A percentile compares a stretch with the other conserved stretches of the same genome.
Evolutionary conservation across 2,113 vertebrate genomes (phyloP).

Genomic region (Malurus alboscapulatus): DNA sequence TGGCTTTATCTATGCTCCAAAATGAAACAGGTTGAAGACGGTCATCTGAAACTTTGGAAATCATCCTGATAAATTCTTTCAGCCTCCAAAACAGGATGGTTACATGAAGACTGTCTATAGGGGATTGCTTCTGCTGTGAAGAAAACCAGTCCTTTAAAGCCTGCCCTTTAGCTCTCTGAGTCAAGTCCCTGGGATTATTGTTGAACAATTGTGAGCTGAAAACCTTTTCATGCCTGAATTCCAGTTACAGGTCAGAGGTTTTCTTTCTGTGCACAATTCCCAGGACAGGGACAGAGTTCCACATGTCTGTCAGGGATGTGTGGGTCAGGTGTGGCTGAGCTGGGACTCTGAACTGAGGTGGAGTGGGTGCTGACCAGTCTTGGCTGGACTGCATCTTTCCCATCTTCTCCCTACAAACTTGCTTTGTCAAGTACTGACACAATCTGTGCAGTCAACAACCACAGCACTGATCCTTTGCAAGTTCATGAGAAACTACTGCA

Average conservation of each 20-base stretch:
- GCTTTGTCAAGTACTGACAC: neutral
- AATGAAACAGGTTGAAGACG: neutral
- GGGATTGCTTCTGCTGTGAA: neutral
- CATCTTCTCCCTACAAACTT: neutral
- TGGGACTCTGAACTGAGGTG: neutral
- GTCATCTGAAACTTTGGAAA: neutral
- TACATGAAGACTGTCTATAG: neutral
- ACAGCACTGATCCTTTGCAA: neutral
- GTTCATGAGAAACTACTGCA: neutral
- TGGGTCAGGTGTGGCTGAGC: neutral
- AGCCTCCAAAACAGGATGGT: neutral
- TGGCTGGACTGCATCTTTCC: neutral
- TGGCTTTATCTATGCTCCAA: neutral
- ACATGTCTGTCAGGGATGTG: fast-evolving
- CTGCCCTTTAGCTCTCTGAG: neutral
- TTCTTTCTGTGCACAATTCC: neutral
- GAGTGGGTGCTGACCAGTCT: neutral
- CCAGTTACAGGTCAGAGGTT: neutral
- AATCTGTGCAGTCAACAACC: neutral
- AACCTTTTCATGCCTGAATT: neutral
- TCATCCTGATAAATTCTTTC: neutral
- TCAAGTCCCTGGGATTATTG: neutral
- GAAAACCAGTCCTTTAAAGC: neutral
- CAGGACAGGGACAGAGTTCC: neutral
- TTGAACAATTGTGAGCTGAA: neutral